Evolutionary conservation across 1,140 invertebrate species (phyloP).

Genomic region (Apis cerana): DNA sequence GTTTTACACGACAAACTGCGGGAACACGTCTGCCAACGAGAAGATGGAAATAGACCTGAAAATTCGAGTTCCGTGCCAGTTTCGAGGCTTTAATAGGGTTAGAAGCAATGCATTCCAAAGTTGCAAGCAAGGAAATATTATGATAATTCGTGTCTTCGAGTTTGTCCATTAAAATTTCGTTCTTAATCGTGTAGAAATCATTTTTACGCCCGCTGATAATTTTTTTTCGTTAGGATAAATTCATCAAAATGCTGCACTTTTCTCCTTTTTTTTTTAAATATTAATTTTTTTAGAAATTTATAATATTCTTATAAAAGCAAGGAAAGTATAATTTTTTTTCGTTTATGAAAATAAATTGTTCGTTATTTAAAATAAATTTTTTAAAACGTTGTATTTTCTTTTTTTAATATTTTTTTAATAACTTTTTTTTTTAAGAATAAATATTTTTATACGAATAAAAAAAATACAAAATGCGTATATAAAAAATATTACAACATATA

Average conservation of each 20-base stretch:
- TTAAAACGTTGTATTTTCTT: no score
- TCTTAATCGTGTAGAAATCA: constrained; percentile 31
- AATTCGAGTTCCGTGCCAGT: constrained; percentile 52
- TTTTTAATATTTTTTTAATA: no score
- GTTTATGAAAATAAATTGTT: not conserved
- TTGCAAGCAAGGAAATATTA: constrained; percentile 40
- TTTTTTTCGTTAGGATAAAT: not conserved
- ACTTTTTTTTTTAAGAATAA: no score
- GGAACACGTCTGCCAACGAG: constrained; percentile 29
- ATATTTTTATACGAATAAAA: no score
- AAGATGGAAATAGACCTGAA: constrained; percentile 45
- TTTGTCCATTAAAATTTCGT: constrained; percentile 1
- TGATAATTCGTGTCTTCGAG: constrained; percentile 27
- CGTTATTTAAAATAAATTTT: no score
- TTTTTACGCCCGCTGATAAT: constrained; percentile 5
- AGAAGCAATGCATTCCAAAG: constrained; percentile 27
- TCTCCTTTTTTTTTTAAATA: no score
- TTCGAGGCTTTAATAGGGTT: constrained; percentile 67
- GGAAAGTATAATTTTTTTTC: not conserved
- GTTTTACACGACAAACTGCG: constrained; percentile 18
- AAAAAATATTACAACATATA: no score
- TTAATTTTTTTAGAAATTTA: no score
- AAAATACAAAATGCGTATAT: no score
- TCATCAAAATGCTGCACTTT: no score
- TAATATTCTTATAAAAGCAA: no score